These are phyloP conservation scores for Rhineura floridana DNA, from an alignment of 2,113 vertebrate genomes.

Conservation along the genomic window DNA sequence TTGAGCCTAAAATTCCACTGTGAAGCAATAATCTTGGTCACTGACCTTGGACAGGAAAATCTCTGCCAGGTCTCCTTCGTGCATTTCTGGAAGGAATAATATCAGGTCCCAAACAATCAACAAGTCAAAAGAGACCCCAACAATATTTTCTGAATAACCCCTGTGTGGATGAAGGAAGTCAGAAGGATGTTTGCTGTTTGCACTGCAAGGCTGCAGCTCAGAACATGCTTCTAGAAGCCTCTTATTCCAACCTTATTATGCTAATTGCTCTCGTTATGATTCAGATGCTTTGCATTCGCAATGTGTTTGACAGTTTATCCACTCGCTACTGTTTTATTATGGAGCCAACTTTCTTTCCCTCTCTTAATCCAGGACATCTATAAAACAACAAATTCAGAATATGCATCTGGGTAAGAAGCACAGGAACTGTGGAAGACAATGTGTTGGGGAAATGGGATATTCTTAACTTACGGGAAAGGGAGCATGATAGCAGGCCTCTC, in stretches of 20 bases:
- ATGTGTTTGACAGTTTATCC: conserved; percentile 16
- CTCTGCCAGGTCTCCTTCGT: conserved; percentile 9
- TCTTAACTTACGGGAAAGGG: background rate
- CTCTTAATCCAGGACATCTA: background rate
- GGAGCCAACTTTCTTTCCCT: background rate
- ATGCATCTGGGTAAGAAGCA: conserved; percentile 7
- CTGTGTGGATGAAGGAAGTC: background rate
- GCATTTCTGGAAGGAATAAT: conserved; percentile 11
- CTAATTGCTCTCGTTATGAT: conserved; percentile 2
- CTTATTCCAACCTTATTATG: conserved; percentile 23
- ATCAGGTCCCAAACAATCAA: background rate
- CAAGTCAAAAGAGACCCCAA: conserved; percentile 26
- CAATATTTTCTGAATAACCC: conserved; percentile 18
- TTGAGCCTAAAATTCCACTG: conserved; percentile 19
- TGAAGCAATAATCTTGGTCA: conserved; percentile 28
- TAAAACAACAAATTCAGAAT: background rate
- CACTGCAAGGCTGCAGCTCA: background rate
- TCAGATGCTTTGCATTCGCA: conserved; percentile 14
- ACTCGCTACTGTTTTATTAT: conserved; percentile 5
- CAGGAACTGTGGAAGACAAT: background rate
- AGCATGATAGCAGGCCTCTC: background rate
- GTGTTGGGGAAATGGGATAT: background rate
- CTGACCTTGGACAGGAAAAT: conserved; percentile 26
- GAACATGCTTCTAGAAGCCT: background rate
- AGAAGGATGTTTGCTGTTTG: background rate